Evolutionary conservation across 1,140 invertebrate genomes (phyloP), one percentile per base, ranked within the genome.

Genomic region (Mamestra configurata): DNA sequence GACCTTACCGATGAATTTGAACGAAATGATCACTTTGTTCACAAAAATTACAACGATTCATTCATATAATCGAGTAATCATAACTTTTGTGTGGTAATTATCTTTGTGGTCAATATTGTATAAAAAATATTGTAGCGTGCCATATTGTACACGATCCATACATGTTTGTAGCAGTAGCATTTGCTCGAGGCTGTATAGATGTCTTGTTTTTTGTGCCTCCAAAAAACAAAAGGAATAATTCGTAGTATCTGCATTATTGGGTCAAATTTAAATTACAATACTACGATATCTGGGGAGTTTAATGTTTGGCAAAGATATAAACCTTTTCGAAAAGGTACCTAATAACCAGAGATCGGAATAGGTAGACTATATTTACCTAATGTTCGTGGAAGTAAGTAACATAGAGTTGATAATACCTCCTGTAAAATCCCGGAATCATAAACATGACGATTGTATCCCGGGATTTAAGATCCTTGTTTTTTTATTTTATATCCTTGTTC

Each of bases 21-120:
- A n/a, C 40, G 57, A 76, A 64, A 57, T 64, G n/a, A 31, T 61
- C 55, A 75, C 57, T 76, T 76, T 76, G 73, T 76, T 35, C 57
- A n/a, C 57, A 64, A 76, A 70, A 49, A 64, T 76, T 64, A 76
- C 37, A 24, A 20, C 37, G n/a, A 76, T 76, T 59, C 24, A 75
- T 40, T 46, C 35, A 51, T 51, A 27, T 49, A n/a, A 64, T 61
- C 22, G 11, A 27, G 51, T 57, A 76, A 76, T 76, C 35, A 40
- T 49, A 24, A n/a, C n/a, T 20, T 76, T 76, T 49, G 53, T 70
- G 22, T 68, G 4, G 40, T 76, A 27, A 49, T 31, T 61, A 59
- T 57, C 10, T 22, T n/a, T 75, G 27, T 53, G 13, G 20, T 24
- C 24, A 15, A 13, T 27, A 71, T 53, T 11, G 15, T 35, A 35